Conservation (phyloP, 2,113 vertebrate genomes). For the Crotalus horridus region DNA sequence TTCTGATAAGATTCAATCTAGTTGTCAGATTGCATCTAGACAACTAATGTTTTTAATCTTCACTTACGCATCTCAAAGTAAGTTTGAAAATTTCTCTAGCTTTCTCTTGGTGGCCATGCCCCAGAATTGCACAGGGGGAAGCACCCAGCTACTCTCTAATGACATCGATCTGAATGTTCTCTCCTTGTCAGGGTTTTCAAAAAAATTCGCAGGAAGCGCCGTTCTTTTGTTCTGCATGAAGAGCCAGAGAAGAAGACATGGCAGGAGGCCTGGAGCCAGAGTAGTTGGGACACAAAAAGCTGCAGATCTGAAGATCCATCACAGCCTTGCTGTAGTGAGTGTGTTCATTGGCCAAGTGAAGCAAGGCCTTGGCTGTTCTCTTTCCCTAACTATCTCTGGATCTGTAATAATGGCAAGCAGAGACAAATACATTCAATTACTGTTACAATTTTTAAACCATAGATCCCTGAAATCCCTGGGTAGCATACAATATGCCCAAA, state of each 20-base stretch:
- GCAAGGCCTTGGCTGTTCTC: neutral
- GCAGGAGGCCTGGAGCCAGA: neutral
- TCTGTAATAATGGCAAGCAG: neutral
- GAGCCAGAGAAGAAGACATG: neutral
- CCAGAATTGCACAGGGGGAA: neutral
- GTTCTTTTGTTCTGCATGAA: neutral
- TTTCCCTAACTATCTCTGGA: neutral
- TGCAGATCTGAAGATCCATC: neutral
- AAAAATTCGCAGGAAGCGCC: neutral
- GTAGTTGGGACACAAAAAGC: neutral
- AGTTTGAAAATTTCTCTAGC: neutral
- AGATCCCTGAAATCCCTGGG: neutral
- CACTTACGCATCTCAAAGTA: neutral
- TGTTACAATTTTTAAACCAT: neutral
- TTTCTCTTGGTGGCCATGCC: neutral
- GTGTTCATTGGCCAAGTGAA: neutral
- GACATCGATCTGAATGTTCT: neutral
- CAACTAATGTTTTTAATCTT: neutral
- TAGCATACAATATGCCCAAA: neutral
- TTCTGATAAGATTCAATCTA: neutral
- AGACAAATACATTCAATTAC: neutral
- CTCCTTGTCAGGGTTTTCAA: constrained; percentile 12
- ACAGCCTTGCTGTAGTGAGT: constrained; percentile 13
- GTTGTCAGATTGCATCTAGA: neutral
- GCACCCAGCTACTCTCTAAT: neutral